Evolutionary conservation across 2,888 invertebrate genomes (phyloP), one percentile per base, ranked within the genome.

Genomic region (Vandiemenella viatica): DNA sequence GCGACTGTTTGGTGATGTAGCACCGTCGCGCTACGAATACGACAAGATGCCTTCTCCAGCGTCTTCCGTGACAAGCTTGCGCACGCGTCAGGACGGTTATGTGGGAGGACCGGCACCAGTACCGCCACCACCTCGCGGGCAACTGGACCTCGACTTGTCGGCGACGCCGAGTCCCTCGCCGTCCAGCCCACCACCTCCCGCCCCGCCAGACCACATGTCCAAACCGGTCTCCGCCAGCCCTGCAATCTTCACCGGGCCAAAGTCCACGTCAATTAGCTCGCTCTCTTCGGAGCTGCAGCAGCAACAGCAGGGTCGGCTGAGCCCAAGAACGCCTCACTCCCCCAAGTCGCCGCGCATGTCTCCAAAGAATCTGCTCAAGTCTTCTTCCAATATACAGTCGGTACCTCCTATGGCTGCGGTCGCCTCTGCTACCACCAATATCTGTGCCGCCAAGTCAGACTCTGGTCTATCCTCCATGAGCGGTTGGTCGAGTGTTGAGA

Each of bases 391-490:
- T n/a, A n/a, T n/a, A n/a, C n/a, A n/a, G n/a, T n/a, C n/a, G n/a
- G n/a, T n/a, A n/a, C n/a, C n/a, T n/a, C n/a, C n/a, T n/a, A n/a
- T 17, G n/a, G 7, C 38, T 8, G 38, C 38, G 16, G 38, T 38
- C 38, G 26, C 8, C 8, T 26, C 26, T 26, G 17, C 38, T 8
- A 8, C 38, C 21, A 59, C 62, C 5, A 78, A 76, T 61, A 80
- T 82, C 53, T 77, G 79, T 2, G 75, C 81, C 5, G 80, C 83
- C 1, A 88, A 87, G 64, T 88, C 88, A 1, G 88, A 89, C 64
- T 88, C 88, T 0, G 88, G 88, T 0, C 67, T 89, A 45, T 87
- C 87, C 0, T 88, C 88, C 5, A 83, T 88, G 80, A 87, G 85
- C 61, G 86, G 87, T 4, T 83, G 87, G 77, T 85, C 85, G 10